Evolutionary conservation across 2,113 vertebrate genomes (phyloP), one percentile per base, ranked within the genome.

Genomic region (Dinomys branickii): DNA sequence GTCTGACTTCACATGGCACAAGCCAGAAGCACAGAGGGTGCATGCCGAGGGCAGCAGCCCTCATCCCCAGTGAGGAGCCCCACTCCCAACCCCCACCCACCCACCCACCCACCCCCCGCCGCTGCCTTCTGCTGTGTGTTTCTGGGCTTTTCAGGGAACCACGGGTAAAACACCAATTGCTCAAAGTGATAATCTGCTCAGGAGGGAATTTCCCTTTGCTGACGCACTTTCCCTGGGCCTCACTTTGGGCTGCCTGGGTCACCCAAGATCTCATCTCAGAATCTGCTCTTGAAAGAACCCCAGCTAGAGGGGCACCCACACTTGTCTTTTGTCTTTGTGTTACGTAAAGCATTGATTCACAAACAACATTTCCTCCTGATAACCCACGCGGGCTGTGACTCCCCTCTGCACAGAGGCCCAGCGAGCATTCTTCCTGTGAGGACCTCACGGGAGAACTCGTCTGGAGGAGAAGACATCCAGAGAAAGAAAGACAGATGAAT

Each of bases 21-120:
- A 35, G 35, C 54, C 86, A 87, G 50, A 89, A 58, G 58, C 20
- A 19, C 7, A 54, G 2, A 38, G 22, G 13, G 5, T 82, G 33
- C 13, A 54, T 30, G 38, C 28, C 4, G 16, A n/a, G 50, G 50
- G 65, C n/a, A 82, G 7, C 10, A 12, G 8, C 33, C 58, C 20
- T 59, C 13, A 10, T 38, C 19, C 44, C 19, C 16, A 41, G 1
- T 0, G 22, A 1, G 2, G n/a, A 10, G n/a, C n/a, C n/a, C n/a
- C n/a, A n/a, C n/a, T n/a, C n/a, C n/a, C n/a, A n/a, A n/a, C n/a
- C n/a, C n/a, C n/a, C n/a, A n/a, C n/a, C n/a, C n/a, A n/a, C n/a
- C n/a, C n/a, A n/a, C n/a, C n/a, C n/a, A n/a, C n/a, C n/a, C n/a
- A n/a, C n/a, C n/a, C n/a, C n/a, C n/a, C n/a, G n/a, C n/a, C n/a